Conservation (phyloP, 1,140 invertebrate species). For the Atopsyche davidsoni region DNA sequence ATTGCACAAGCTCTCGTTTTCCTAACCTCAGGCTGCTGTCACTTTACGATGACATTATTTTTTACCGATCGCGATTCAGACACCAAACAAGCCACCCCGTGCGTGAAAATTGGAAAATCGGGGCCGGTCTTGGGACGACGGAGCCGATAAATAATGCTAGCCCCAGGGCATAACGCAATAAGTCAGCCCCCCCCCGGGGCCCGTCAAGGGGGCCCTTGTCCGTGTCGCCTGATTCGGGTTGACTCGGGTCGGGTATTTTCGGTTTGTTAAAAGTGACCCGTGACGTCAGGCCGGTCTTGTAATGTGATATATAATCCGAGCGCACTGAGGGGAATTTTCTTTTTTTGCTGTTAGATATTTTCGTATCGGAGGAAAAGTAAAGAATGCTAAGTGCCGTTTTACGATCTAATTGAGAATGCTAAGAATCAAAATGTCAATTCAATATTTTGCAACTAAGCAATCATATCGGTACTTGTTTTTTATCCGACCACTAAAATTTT, state of each 20-base stretch:
- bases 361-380: too few relatives aligned
- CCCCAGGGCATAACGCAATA: conserved; percentile 6
- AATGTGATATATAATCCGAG: too few relatives aligned
- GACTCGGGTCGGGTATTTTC: conserved; percentile 22
- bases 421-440: too few relatives aligned
- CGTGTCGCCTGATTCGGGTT: conserved; percentile 20
- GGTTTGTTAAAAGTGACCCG: conserved; percentile 19
- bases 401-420: too few relatives aligned
- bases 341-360: too few relatives aligned
- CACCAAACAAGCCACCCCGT: conserved; percentile 3
- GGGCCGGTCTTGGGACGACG: conserved; percentile 7
- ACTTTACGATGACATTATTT: neutral
- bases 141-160: conserved; percentile 16
- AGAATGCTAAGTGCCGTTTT: too few relatives aligned
- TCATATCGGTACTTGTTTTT: too few relatives aligned
- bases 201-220: conserved; percentile 10
- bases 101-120: conserved; percentile 10
- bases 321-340: too few relatives aligned
- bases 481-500: too few relatives aligned
- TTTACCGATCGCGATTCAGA: neutral
- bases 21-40: neutral
- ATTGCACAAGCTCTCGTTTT: too few relatives aligned
- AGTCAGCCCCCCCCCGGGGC: conserved; percentile 5
- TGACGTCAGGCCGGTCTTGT: too few relatives aligned
- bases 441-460: too few relatives aligned